Evolutionary conservation across 92 coral and sea anemone species (phyloP).

Genomic region (Paramuricea clavata): DNA sequence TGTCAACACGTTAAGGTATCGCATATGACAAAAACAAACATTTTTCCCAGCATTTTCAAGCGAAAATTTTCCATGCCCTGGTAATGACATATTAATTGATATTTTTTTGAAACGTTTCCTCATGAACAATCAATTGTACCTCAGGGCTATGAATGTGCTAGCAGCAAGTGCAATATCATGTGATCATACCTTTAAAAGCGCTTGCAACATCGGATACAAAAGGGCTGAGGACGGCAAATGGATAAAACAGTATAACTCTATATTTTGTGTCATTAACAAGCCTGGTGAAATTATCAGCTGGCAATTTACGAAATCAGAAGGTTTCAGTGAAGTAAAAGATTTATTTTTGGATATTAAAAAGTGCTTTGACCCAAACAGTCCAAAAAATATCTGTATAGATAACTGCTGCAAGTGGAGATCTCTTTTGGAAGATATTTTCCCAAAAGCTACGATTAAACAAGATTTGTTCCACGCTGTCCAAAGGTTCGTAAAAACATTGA

Average conservation of each 20-base stretch:
- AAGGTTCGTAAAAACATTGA: constrained; percentile 33
- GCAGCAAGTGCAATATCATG: not conserved
- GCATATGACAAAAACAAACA: not conserved
- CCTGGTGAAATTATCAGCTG: constrained; percentile 7
- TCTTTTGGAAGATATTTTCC: constrained; percentile 10
- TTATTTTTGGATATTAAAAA: not conserved
- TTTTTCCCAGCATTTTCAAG: constrained; percentile 18
- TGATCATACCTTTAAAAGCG: constrained; percentile 29
- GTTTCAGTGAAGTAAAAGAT: constrained; percentile 6
- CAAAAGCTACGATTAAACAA: not conserved
- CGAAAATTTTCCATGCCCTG: constrained; percentile 4
- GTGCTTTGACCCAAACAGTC: not conserved
- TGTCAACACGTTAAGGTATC: not conserved
- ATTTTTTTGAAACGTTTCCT: constrained; percentile 20
- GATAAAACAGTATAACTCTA: constrained; percentile 22
- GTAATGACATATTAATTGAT: constrained; percentile 23
- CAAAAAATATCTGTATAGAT: constrained; percentile 35
- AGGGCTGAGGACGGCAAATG: constrained; percentile 10
- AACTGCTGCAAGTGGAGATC: constrained; percentile 37
- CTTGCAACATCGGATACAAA: constrained; percentile 26
- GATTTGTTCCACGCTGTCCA: constrained; percentile 48
- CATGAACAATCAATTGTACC: not conserved
- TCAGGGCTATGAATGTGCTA: constrained; percentile 8
- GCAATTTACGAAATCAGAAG: constrained; percentile 24
- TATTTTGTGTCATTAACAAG: constrained; percentile 30